Percentiles rank a stretch among this genome's conserved stretches.
These are phyloP conservation scores for Pseudoips prasinana DNA, from an alignment of 2,888 invertebrate genomes.

Conservation along the genomic window DNA sequence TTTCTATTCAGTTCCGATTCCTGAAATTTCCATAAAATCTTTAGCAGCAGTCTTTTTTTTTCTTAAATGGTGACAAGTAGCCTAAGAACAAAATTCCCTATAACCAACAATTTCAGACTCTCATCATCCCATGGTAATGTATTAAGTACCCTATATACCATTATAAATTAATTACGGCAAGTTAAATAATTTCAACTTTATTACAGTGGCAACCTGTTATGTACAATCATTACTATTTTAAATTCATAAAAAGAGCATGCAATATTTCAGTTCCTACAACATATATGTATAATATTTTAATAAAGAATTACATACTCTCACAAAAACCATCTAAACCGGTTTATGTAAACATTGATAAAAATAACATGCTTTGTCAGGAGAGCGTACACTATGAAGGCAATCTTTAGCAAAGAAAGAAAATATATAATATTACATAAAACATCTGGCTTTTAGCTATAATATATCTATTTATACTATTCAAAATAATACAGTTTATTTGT, in stretches of 20 bases:
- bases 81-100: too few relatives aligned
- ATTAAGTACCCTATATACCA: too few relatives aligned
- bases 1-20: too few relatives aligned
- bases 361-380: slow-evolving; percentile 11
- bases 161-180: slow-evolving; percentile 16
- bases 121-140: too few relatives aligned
- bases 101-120: too few relatives aligned
- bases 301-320: slow-evolving; percentile 1
- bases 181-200: slow-evolving; percentile 15
- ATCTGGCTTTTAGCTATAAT: slow-evolving; percentile 31
- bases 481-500: slow-evolving; percentile 22
- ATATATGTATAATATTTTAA: too few relatives aligned
- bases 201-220: slow-evolving; percentile 20
- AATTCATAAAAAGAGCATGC: slow-evolving; percentile 9
- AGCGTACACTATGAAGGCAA: slow-evolving; percentile 11
- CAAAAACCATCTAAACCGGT: slow-evolving; percentile 3
- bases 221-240: too few relatives aligned
- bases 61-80: too few relatives aligned
- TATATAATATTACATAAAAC: slow-evolving; percentile 17
- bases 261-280: background rate
- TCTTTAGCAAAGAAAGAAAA: slow-evolving; percentile 19
- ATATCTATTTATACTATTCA: slow-evolving; percentile 13
- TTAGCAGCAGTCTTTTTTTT: too few relatives aligned
- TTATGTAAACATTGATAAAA: slow-evolving; percentile 14
- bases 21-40: too few relatives aligned